Evolutionary conservation across 1,140 invertebrate genomes (phyloP), one percentile per base, ranked within the genome.

Genomic region (Drosophila nannoptera): DNA sequence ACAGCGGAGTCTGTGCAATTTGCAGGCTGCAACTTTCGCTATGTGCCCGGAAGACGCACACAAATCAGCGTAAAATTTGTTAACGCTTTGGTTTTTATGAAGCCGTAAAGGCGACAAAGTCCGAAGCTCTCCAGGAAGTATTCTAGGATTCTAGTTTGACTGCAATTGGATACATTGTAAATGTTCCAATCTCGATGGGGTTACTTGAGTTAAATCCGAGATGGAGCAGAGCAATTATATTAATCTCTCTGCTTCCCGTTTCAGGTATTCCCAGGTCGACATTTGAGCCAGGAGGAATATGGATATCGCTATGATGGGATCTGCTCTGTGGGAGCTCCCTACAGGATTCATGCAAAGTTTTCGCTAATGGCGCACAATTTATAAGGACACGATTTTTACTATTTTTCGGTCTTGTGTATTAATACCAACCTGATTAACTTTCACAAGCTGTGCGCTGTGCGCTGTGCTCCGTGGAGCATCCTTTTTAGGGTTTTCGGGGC

Each of bases 61-160:
- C 64, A 80, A 83, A 83, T 84, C 78, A 84, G 78, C 69, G 80
- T 84, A 65, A 84, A 83, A 80, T 83, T 78, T 83, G 78, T 83
- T 76, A 84, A 76, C 69, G 59, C 53, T 65, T 72, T 69, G 70
- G 75, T 67, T 78, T 83, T 84, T 76, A 84, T 80, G 80, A 61
- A 61, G 75, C 72, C 69, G 66, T 78, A 83, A 83, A 74, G 63
- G 69, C 75, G 58, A 83, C 75, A 83, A 84, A 83, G 76, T 83
- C 64, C 61, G 42, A 67, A 56, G 53, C 40, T 42, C 32, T 59
- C 36, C 56, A 53, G 63, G 55, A 67, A 72, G 60, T 36, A 9
- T 54, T 43, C 50, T n/a, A n/a, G n/a, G 38, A 43, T 61, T n/a
- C 46, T 49, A 22, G 22, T 22, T 22, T 22, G 22, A 22, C 22